Evolutionary conservation across 2,113 vertebrate genomes (phyloP).

Genomic region (Columbina picui): DNA sequence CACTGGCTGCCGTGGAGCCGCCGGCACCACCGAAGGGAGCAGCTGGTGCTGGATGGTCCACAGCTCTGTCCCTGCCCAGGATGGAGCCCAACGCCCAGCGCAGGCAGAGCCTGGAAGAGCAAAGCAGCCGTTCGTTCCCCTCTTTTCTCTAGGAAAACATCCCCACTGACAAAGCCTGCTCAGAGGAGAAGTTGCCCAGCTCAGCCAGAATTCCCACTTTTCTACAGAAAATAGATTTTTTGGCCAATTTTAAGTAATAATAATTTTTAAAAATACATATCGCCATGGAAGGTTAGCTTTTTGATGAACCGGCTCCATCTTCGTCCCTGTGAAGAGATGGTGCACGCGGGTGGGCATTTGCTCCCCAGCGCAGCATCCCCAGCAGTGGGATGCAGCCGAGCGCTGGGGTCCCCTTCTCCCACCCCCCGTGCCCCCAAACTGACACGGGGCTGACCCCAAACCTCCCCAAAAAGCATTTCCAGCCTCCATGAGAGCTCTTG

Average conservation of each 20-base stretch:
- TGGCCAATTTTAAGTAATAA: not conserved
- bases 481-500: accelerated
- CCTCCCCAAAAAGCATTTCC: accelerated
- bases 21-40: accelerated
- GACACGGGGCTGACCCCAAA: not conserved
- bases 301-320: not conserved
- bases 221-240: not conserved
- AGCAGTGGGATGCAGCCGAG: accelerated
- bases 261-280: no score
- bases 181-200: not conserved
- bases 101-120: not conserved
- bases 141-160: not conserved
- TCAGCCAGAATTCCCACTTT: not conserved
- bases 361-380: not conserved
- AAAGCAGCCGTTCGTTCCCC: not conserved
- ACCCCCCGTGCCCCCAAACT: accelerated
- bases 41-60: accelerated
- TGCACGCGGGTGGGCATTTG: accelerated
- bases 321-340: accelerated
- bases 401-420: not conserved
- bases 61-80: not conserved
- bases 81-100: not conserved
- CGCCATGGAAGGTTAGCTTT: not conserved
- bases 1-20: accelerated
- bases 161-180: accelerated